These are phyloP conservation scores for Cremastinae sp. DNA, from an alignment of 2,888 invertebrate genomes.

Conservation along the genomic window DNA sequence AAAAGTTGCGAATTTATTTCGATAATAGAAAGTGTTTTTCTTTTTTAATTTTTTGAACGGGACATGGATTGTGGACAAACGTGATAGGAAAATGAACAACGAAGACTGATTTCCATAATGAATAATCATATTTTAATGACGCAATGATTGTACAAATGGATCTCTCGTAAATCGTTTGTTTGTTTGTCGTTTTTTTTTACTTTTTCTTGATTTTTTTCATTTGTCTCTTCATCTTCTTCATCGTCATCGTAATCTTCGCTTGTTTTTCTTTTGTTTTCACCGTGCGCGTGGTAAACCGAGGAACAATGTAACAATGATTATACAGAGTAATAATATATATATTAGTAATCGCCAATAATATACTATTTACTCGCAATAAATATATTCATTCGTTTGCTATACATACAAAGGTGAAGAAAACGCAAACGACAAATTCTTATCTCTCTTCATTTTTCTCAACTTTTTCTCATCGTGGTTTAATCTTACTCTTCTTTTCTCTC, in stretches of 20 bases:
- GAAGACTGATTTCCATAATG: slow-evolving; percentile 69
- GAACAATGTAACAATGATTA: slow-evolving; percentile 72
- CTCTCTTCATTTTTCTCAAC: slow-evolving; percentile 39
- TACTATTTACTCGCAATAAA: slow-evolving; percentile 67
- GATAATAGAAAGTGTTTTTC: background rate
- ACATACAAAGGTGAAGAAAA: slow-evolving; percentile 61
- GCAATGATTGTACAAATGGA: slow-evolving; percentile 80
- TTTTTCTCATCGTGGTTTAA: slow-evolving; percentile 2
- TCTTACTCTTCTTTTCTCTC: slow-evolving; percentile 16
- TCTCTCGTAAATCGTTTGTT: slow-evolving; percentile 76
- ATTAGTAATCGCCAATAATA: slow-evolving; percentile 76
- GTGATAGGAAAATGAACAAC: background rate
- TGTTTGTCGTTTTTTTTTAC: slow-evolving; percentile 17
- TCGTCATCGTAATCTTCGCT: background rate
- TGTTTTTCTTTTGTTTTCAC: slow-evolving; percentile 43
- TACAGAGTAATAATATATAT: slow-evolving; percentile 74
- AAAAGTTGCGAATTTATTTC: too few relatives aligned
- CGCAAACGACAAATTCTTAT: slow-evolving; percentile 58
- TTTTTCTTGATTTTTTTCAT: slow-evolving; percentile 25
- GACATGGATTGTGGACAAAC: background rate
- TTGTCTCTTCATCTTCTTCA: slow-evolving; percentile 2
- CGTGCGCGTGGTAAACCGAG: slow-evolving; percentile 74
- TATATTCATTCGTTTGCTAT: slow-evolving; percentile 62
- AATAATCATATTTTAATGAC: slow-evolving; percentile 80
- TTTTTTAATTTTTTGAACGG: background rate